A percentile compares a stretch with the other conserved stretches of the same genome.
Conservation (phyloP, 2,888 invertebrate genomes). For the Drosophila phalerata region DNA sequence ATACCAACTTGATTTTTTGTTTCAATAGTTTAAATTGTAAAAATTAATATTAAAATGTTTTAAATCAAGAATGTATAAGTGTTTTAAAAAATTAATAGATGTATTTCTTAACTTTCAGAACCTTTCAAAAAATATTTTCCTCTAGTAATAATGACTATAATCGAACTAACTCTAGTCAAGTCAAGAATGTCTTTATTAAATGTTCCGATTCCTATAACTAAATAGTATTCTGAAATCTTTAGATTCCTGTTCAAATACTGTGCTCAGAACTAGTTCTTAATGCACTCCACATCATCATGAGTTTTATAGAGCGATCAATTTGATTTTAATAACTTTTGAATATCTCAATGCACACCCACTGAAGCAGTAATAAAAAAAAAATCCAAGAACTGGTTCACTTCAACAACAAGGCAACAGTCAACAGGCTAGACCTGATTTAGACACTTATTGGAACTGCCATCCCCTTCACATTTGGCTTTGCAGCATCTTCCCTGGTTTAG, state of each 20-base stretch:
- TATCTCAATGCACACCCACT: constrained; percentile 61
- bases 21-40: too few species aligned
- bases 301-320: constrained; percentile 41
- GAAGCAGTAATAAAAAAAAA: constrained; percentile 36
- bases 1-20: too few species aligned
- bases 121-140: too few species aligned
- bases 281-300: constrained; percentile 2
- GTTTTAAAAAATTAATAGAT: too few species aligned
- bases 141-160: too few species aligned
- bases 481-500: background rate
- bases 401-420: background rate
- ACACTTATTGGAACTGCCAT: constrained; percentile 15
- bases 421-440: constrained; percentile 49
- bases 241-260: background rate
- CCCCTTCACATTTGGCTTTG: background rate
- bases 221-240: too few species aligned
- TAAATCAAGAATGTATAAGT: too few species aligned
- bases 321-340: constrained; percentile 53
- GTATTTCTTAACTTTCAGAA: too few species aligned
- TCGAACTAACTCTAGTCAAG: background rate
- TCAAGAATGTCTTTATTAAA: background rate
- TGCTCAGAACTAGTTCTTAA: constrained; percentile 32
- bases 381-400: constrained; percentile 41
- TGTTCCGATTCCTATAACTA: background rate
- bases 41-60: too few species aligned